phyloP scores from a whole-genome alignment of 2,797 vertebrate genomes.

The Notolepis coatsorum region DNA sequence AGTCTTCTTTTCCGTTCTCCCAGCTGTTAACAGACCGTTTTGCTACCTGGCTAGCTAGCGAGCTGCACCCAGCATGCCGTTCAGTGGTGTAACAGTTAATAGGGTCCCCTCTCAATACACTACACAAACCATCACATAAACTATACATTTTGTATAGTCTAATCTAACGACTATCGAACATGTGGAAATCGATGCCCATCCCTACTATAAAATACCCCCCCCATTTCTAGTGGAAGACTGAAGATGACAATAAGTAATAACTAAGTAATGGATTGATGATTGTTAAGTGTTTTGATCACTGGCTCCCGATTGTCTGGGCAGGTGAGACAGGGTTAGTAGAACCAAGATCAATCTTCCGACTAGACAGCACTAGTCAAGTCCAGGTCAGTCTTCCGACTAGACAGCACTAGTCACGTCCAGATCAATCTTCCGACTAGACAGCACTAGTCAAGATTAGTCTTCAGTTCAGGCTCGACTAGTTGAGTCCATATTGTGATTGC shows the following conservation, averaged over 20 bases:
- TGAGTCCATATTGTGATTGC: background rate
- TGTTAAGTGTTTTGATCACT: too few species aligned
- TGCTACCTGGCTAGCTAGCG: too few species aligned
- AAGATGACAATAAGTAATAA: background rate
- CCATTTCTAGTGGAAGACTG: background rate
- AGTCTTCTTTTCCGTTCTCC: too few species aligned
- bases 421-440: background rate
- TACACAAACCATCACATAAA: too few species aligned
- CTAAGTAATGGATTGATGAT: conserved; percentile 27
- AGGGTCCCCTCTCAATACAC: too few species aligned
- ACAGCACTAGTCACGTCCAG: background rate
- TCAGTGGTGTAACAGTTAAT: too few species aligned
- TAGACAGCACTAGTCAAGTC: background rate
- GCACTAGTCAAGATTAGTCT: background rate
- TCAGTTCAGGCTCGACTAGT: background rate
- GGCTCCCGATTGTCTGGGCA: background rate
- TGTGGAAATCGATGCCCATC: too few species aligned
- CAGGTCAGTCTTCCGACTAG: background rate
- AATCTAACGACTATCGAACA: too few species aligned
- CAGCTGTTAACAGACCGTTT: too few species aligned
- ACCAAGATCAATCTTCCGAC: background rate
- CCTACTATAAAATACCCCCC: too few species aligned
- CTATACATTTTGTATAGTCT: too few species aligned
- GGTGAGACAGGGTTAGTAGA: conserved; percentile 2
- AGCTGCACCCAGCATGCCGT: too few species aligned